Base-by-base conservation (phyloP, 2,797 vertebrate genomes). In the Neosilurus hyrtlii region DNA sequence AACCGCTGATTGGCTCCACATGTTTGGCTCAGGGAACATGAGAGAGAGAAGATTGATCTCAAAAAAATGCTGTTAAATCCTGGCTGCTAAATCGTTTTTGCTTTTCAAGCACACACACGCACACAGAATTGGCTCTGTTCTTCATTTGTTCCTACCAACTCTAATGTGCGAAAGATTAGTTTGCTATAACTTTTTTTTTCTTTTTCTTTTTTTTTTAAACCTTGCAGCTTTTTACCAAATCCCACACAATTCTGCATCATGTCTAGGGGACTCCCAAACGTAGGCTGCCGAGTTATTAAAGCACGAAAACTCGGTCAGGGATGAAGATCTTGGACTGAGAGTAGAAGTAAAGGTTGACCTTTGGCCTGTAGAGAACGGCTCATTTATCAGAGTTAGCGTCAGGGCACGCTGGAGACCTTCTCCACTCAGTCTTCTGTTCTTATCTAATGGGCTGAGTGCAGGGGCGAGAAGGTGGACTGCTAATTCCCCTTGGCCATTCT, bases 1-100 rank as follows among this genome's bases (percentile, higher is more conserved):
- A 43, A 75, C 75, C 65, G 80, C 89, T 92, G 90, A 94, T 93
- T 66, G 80, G 56, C 92, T 93, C 93, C 94, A 94, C 90, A 91
- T 94, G 94, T 91, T 91, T 74, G 76, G 84, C 81, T 85, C 76
- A 65, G 88, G 86, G 87, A 89, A 87, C 82, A 83, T 89, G 88
- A 86, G 88, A 87, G 84, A 79, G 83, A 80, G 72, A 83, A 83
- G 90, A 91, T 85, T 91, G 89, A 92, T 92, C 91, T 89, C 86
- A 85, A 83, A 88, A 91, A 89, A 91, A 74, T 78, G 76, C 52
- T 49, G 68, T 79, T 81, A 68, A 81, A 57, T 71, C 65, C 80
- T 86, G 67, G 56, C 83, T 80, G 81, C 72, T 85, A 85, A 87
- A 80, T 16, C 59, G 10, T 63, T 63, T 67, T 78, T 78, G 43